A percentile compares a stretch with the other conserved stretches of the same genome.
These are phyloP conservation scores for Anseranas semipalmata DNA, from an alignment of 2,113 vertebrate genomes.

Conservation along the genomic window DNA sequence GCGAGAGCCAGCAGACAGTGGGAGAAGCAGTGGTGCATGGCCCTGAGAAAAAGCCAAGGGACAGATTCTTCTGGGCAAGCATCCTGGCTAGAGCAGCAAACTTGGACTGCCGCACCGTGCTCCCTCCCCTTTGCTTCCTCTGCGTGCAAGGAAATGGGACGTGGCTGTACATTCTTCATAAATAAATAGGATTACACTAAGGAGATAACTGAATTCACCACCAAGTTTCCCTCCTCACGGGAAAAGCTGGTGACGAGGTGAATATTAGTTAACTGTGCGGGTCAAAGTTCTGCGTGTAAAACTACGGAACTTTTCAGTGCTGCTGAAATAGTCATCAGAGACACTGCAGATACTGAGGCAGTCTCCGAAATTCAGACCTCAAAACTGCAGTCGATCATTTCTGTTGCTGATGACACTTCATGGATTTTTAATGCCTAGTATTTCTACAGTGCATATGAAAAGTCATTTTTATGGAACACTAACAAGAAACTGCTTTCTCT, in stretches of 20 bases:
- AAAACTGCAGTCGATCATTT: not conserved
- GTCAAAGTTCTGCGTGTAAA: not conserved
- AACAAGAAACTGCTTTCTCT: slow-evolving; percentile 45
- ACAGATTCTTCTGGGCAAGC: slow-evolving; percentile 65
- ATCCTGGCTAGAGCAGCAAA: slow-evolving; percentile 52
- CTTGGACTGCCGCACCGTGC: slow-evolving; percentile 3
- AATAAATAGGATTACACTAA: slow-evolving; percentile 18
- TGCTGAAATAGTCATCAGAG: not conserved
- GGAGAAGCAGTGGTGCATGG: slow-evolving; percentile 61
- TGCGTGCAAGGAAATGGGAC: slow-evolving; percentile 53
- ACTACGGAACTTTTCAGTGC: not conserved
- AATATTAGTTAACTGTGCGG: not conserved
- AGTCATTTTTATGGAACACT: slow-evolving; percentile 8
- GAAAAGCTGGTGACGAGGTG: slow-evolving; percentile 11
- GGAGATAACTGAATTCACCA: slow-evolving; percentile 43
- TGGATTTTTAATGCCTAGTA: slow-evolving; percentile 35
- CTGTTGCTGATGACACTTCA: not conserved
- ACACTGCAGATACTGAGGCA: not conserved
- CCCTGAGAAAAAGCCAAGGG: slow-evolving; percentile 64
- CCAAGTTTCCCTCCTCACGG: fast-evolving
- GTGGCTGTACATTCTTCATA: slow-evolving; percentile 54
- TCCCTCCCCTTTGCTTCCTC: slow-evolving; percentile 56
- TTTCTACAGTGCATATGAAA: slow-evolving; percentile 32
- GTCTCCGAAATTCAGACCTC: not conserved
- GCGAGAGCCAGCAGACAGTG: slow-evolving; percentile 65